Conservation (phyloP, 2,888 invertebrate genomes). For the Phanerotoma sp. region DNA sequence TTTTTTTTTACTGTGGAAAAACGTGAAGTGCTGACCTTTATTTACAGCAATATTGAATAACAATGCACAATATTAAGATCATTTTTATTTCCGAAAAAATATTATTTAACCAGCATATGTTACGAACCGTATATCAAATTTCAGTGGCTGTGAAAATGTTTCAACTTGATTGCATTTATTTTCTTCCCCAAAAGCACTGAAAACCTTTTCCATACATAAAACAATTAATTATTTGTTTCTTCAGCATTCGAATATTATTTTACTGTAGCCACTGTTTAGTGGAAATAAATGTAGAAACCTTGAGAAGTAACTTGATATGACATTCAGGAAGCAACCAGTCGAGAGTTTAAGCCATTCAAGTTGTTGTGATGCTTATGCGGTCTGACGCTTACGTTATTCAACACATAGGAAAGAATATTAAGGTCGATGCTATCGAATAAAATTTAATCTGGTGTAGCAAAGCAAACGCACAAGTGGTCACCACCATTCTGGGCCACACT, state of each 20-base stretch:
- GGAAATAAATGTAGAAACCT: constrained; percentile 6
- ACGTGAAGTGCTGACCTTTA: no score
- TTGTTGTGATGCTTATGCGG: constrained; percentile 24
- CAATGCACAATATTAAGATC: no score
- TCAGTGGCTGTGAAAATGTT: no score
- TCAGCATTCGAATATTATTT: neutral
- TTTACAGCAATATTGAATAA: no score
- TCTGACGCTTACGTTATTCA: constrained; percentile 11
- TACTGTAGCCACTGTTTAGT: neutral
- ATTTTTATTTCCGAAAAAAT: no score
- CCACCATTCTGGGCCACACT: constrained; percentile 15
- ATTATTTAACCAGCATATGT: constrained; percentile 13
- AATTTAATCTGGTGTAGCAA: constrained; percentile 15
- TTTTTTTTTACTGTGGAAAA: no score
- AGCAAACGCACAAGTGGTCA: constrained; percentile 16
- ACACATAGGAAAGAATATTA: constrained; percentile 15
- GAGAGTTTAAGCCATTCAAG: constrained; percentile 7
- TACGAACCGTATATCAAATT: constrained; percentile 1
- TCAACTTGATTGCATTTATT: no score
- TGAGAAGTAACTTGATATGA: constrained; percentile 9
- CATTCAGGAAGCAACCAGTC: constrained; percentile 3
- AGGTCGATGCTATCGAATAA: constrained; percentile 26
- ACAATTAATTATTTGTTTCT: neutral
- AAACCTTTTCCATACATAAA: neutral
- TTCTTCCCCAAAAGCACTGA: neutral